Evolutionary conservation across 2,797 vertebrate species (phyloP), one percentile per base, ranked within the genome.

Genomic region (Gymnodraco acuticeps): DNA sequence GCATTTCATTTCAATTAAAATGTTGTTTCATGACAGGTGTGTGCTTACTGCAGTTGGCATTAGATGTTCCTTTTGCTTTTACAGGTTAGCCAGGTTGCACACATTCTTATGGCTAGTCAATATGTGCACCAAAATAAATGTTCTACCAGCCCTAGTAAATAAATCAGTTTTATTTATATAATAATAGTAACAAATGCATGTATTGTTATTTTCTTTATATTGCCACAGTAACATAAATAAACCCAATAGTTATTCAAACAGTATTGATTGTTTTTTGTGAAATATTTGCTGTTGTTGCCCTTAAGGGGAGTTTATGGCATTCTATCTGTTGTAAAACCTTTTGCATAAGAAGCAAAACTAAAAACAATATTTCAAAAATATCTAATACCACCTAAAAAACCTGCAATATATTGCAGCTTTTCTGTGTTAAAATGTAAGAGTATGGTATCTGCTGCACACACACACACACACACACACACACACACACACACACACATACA

Each of bases 221-320:
- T 27, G 4, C 27, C 27, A 27, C 27, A 4, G 27, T 27, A 27
- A 27, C 27, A 27, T 27, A 27, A 80, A 62, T 72, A 47, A 61
- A 13, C 11, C 6, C 20, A 67, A n/a, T 1, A 8, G 12, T 31
- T 16, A 20, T 50, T 70, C 3, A 27, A 60, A 20, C 12, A 50
- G 14, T 23, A 63, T 59, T 43, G 72, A 77, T 81, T 81, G 3
- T 19, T 63, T 41, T 54, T 64, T 73, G n/a, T 20, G 58, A 55
- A 58, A 58, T 75, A n/a, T 2, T 43, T 17, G 27, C 27, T 48
- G 43, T 56, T 59, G n/a, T 41, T 72, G 48, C 43, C 43, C 54
- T 61, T 27, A 63, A 64, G 48, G 31, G 1, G 0, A 50, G n/a
- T 54, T 65, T 56, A 33, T 11, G 23, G 38, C 38, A 17, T 54